Base-by-base conservation (phyloP, 2,888 invertebrate genomes). In the Calameuta idolon region DNA sequence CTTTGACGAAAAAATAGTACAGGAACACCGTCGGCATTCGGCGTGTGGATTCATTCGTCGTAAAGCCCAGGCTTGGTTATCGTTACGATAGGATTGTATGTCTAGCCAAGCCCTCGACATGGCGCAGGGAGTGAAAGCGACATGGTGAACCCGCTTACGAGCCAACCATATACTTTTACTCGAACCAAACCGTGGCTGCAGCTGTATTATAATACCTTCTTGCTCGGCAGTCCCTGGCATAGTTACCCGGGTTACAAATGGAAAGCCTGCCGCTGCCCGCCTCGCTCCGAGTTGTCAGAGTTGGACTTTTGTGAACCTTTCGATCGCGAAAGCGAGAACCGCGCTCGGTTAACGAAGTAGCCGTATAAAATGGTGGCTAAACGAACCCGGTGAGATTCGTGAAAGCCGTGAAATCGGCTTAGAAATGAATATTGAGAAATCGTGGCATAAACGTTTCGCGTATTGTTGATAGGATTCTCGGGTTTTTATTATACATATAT, bases 131-230 rank as follows among this genome's bases (percentile, higher is more conserved):
- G 87, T 88, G 89, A 89, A 89, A 89, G 88, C 89, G 88, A 89
- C 87, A 88, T 83, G 87, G 84, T 85, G 88, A 87, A 86, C 86
- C 81, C 86, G 86, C 84, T 85, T 84, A 82, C 88, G 87, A 87
- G 87, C 87, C 85, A 81, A 81, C 80, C 85, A 81, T 87, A 85
- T 85, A 89, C 88, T 89, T 89, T 89, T 89, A 89, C 89, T 89
- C 86, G 85, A 86, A 86, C 84, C 79, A 81, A 83, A 78, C 80
- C 76, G 55, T 74, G 12, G 79, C 37, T 69, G 68, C 82, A 83
- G 83, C 80, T 81, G 83, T 83, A 86, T 83, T 84, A 84, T 81
- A 84, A 40, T 69, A 71, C 75, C 86, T 84, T 81, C 84, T 83
- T 82, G 87, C 84, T 82, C 85, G 83, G 85, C 86, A 88, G 88